A percentile compares a stretch with the other conserved stretches of the same genome.
Conservation (phyloP, 2,888 invertebrate species). For the Coleophora deauratella region DNA sequence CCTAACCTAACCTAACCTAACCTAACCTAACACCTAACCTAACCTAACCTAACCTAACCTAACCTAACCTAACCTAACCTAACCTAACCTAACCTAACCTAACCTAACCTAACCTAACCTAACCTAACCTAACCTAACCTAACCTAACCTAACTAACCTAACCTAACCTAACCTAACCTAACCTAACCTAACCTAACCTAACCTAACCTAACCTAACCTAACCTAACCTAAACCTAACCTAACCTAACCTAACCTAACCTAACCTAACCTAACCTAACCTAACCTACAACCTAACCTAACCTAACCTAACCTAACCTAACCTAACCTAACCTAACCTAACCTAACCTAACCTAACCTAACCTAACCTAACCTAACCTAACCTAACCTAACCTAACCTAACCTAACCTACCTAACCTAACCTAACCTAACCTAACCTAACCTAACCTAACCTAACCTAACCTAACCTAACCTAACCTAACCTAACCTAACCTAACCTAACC, state of each 20-base stretch:
- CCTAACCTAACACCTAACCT: slow-evolving; percentile 13
- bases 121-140: slow-evolving; percentile 12
- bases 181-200: slow-evolving; percentile 19
- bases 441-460: slow-evolving; percentile 13
- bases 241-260: slow-evolving; percentile 16
- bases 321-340: slow-evolving; percentile 11
- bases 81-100: slow-evolving; percentile 19
- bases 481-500: slow-evolving; percentile 13
- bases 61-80: slow-evolving; percentile 19
- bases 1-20: slow-evolving; percentile 13
- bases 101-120: slow-evolving; percentile 12
- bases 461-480: slow-evolving; percentile 13
- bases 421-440: slow-evolving; percentile 12
- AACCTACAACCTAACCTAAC: slow-evolving; percentile 10
- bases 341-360: slow-evolving; percentile 14
- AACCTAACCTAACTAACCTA: slow-evolving; percentile 13
- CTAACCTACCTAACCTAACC: slow-evolving; percentile 10
- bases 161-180: slow-evolving; percentile 14
- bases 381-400: slow-evolving; percentile 13
- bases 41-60: slow-evolving; percentile 13
- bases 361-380: slow-evolving; percentile 13
- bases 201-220: slow-evolving; percentile 17
- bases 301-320: slow-evolving; percentile 12
- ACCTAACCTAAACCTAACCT: slow-evolving; percentile 11
- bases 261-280: slow-evolving; percentile 15